Evolutionary conservation across 2,113 vertebrate species (phyloP).

Genomic region (Ahaetulla prasina): DNA sequence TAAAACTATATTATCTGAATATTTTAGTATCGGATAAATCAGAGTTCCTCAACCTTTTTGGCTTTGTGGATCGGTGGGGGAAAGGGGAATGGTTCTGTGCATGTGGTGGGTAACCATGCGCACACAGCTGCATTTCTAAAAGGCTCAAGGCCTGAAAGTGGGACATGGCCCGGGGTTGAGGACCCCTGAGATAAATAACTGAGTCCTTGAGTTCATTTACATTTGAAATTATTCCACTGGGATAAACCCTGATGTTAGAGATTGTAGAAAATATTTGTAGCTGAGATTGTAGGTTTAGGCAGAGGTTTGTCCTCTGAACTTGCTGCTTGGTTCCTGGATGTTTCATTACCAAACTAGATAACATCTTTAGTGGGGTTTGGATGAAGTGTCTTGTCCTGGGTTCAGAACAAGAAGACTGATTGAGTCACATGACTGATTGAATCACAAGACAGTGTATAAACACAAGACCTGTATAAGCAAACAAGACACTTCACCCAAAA

Average conservation of each 20-base stretch:
- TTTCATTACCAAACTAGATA: not conserved
- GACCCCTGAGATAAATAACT: not conserved
- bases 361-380: not conserved
- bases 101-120: too few species aligned
- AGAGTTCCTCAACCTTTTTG: not conserved
- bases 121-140: not conserved
- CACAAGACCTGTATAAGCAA: not conserved
- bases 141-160: not conserved
- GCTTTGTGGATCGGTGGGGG: not conserved
- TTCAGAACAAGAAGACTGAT: not conserved
- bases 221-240: conserved; percentile 10
- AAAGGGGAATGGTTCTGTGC: not conserved
- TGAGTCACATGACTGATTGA: not conserved
- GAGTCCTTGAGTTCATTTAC: not conserved
- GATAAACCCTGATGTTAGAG: not conserved
- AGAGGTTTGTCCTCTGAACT: not conserved
- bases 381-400: not conserved
- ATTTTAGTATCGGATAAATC: not conserved
- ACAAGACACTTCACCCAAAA: not conserved
- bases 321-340: not conserved
- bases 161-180: not conserved
- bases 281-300: not conserved
- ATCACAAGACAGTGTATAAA: not conserved
- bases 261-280: not conserved
- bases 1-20: not conserved